Conservation (phyloP, 2,797 vertebrate genomes). For the Karalla daura region DNA sequence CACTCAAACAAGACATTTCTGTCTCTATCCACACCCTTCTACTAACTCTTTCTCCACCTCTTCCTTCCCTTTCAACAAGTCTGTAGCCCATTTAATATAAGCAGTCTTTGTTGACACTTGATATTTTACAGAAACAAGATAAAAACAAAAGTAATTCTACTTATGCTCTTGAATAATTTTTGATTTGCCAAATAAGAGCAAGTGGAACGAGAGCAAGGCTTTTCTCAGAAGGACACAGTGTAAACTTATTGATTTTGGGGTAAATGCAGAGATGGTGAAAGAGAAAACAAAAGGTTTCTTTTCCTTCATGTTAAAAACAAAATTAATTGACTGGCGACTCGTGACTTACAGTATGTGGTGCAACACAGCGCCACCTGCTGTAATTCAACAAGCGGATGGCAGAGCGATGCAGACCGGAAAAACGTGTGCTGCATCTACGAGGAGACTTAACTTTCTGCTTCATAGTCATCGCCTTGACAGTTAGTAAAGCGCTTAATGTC, state of each 20-base stretch:
- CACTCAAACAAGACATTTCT: too few relatives aligned
- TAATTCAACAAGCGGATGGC: constrained; percentile 23
- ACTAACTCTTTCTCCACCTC: not conserved
- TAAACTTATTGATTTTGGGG: not conserved
- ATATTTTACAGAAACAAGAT: constrained; percentile 15
- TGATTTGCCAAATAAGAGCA: constrained; percentile 18
- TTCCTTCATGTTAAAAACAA: constrained; percentile 19
- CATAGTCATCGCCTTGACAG: constrained; percentile 1
- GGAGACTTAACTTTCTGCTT: not conserved
- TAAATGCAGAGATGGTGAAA: not conserved
- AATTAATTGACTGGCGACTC: constrained; percentile 9
- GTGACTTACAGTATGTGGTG: constrained; percentile 2
- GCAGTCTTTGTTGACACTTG: constrained; percentile 37
- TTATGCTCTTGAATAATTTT: not conserved
- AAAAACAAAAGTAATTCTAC: constrained; percentile 13
- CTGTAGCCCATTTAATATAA: constrained; percentile 2
- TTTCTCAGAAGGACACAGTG: not conserved
- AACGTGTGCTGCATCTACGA: not conserved
- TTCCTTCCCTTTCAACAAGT: not conserved
- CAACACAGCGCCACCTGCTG: constrained; percentile 20
- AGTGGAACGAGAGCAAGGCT: not conserved
- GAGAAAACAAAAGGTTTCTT: not conserved
- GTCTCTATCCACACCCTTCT: not conserved
- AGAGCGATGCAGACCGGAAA: not conserved
- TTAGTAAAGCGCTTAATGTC: constrained; percentile 3